Evolutionary conservation across 2,797 vertebrate genomes (phyloP), one percentile per base, ranked within the genome.

Genomic region (Sebastes cheni): DNA sequence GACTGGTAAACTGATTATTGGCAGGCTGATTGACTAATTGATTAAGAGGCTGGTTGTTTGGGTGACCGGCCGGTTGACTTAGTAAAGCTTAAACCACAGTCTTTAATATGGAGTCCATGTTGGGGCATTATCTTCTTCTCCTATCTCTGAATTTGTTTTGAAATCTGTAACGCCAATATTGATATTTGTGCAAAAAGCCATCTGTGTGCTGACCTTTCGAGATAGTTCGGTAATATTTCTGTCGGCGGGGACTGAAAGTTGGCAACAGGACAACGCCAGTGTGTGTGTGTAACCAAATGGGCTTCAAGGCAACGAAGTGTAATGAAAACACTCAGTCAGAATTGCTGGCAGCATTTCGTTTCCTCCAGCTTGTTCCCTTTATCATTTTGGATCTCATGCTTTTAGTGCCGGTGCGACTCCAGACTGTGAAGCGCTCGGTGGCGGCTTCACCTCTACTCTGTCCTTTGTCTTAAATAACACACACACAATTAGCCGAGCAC

Each of bases 311-410:
- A 69, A 58, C 69, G 25, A 18, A 13, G 72, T 71, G 72, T 11
- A 67, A 82, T 73, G 72, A 75, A 72, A 83, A 72, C 69, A 32
- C 8, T 70, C 60, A 70, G 13, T 34, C 55, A 23, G 36, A 66
- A 14, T 8, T 1, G n/a, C 2, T 86, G 82, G 75, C 80, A 54
- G 71, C 14, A 5, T 34, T 71, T 58, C 6, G n/a, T 10, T 12
- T 10, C 60, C 25, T 20, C 34, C 27, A n/a, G 14, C 36, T 69
- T 4, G 2, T 59, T 67, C 82, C 50, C 14, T 73, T 75, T 61
- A 71, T 83, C 60, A 6, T 36, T 77, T 61, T 29, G 22, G 61
- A 75, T 59, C 67, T 61, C 16, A 3, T 56, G 69, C 74, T 78
- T 73, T 67, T 34, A 62, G 72, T 4, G 67, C 29, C 22, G 46